These are phyloP conservation scores for Rhizoglyphus robini DNA, from an alignment of 1,140 invertebrate species.

Conservation along the genomic window DNA sequence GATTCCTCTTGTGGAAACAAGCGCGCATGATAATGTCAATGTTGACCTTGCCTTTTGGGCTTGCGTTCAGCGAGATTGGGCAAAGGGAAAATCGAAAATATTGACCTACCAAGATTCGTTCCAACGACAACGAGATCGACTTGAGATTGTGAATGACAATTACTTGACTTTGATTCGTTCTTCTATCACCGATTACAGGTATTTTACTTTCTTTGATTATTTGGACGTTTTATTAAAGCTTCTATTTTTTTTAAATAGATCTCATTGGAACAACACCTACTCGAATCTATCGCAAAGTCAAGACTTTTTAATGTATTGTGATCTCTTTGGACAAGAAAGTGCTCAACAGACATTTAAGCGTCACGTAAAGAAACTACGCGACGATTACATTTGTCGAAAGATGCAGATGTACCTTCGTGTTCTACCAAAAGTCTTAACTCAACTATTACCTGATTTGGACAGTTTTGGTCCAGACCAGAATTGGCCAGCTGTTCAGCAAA, in stretches of 20 bases:
- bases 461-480: constrained; percentile 44
- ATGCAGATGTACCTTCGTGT: constrained; percentile 65
- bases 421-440: constrained; percentile 61
- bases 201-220: not conserved
- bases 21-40: constrained; percentile 91
- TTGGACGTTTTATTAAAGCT: not conserved
- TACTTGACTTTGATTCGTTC: constrained; percentile 67
- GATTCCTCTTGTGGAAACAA: constrained; percentile 83
- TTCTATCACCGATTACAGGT: constrained; percentile 55
- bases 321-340: constrained; percentile 72
- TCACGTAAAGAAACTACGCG: constrained; percentile 68
- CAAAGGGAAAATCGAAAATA: constrained; percentile 49
- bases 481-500: constrained; percentile 68
- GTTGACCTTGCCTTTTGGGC: constrained; percentile 84
- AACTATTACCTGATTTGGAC: constrained; percentile 64
- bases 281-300: constrained; percentile 68
- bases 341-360: constrained; percentile 63
- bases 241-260: constrained; percentile 36
- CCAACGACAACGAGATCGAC: constrained; percentile 63
- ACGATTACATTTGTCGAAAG: constrained; percentile 64
- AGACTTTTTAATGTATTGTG: constrained; percentile 72
- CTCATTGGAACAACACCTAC: constrained; percentile 67
- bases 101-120: constrained; percentile 74
- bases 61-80: constrained; percentile 74
- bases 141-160: constrained; percentile 74